These are phyloP conservation scores for Chroicocephalus ridibundus DNA, from an alignment of 2,113 vertebrate genomes.

Conservation along the genomic window DNA sequence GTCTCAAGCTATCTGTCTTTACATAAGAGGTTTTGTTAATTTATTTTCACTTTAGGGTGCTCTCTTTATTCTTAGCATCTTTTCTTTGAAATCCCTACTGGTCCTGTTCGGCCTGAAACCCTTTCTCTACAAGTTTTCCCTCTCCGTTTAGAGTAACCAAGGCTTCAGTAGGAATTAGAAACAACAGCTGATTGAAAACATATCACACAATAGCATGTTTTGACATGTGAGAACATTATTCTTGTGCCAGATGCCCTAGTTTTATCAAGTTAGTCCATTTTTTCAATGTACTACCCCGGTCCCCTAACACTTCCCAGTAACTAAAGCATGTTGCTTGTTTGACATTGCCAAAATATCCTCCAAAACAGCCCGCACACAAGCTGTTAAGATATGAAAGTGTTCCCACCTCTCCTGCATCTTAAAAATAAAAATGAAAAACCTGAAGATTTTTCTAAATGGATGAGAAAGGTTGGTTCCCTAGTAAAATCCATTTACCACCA, in stretches of 20 bases:
- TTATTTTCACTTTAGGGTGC: background rate
- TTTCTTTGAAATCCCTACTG: background rate
- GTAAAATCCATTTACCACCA: background rate
- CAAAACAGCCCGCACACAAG: slow-evolving; percentile 50
- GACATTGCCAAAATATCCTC: slow-evolving; percentile 55
- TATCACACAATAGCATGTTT: slow-evolving; percentile 21
- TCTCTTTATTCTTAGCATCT: background rate
- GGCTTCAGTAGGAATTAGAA: slow-evolving; percentile 10
- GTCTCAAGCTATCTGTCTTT: background rate
- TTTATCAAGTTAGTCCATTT: slow-evolving; percentile 21
- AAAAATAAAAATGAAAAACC: slow-evolving; percentile 30
- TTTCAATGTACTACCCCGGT: background rate
- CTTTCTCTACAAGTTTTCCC: background rate
- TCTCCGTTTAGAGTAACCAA: background rate
- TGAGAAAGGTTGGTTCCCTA: background rate
- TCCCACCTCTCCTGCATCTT: slow-evolving; percentile 38
- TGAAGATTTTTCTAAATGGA: slow-evolving; percentile 8
- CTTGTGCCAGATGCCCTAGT: slow-evolving; percentile 32
- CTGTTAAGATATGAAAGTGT: slow-evolving; percentile 38
- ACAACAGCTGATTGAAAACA: slow-evolving; percentile 10
- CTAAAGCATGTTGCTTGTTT: slow-evolving; percentile 12
- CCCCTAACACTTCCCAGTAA: slow-evolving; percentile 30
- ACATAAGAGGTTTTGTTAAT: background rate
- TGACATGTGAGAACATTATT: slow-evolving; percentile 31
- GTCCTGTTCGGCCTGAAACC: background rate